Evolutionary conservation across 2,797 vertebrate species (phyloP).

Genomic region (Philypnodon macrostomus): DNA sequence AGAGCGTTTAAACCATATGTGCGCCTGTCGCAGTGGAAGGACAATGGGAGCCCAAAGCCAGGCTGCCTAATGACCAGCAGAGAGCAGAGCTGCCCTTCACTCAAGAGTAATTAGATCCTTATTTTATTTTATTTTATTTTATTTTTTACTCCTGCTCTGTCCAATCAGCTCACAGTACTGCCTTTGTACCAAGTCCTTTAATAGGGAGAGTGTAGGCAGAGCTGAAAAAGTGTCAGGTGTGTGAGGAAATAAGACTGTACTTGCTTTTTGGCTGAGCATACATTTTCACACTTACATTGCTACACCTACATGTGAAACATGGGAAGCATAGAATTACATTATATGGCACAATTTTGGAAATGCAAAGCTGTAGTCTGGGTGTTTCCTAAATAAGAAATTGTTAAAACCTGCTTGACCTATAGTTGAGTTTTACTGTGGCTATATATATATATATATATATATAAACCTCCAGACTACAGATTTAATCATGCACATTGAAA

Average conservation of each 20-base stretch:
- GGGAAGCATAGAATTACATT: conserved; percentile 9
- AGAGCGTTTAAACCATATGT: conserved; percentile 26
- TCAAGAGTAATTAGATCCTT: conserved; percentile 69
- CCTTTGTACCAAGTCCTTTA: conserved; percentile 60
- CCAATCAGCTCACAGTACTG: conserved; percentile 64
- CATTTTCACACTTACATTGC: conserved; percentile 26
- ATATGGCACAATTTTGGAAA: neutral
- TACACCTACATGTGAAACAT: conserved; percentile 16
- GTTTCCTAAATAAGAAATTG: too few relatives aligned
- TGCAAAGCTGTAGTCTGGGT: neutral
- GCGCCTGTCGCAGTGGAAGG: conserved; percentile 21
- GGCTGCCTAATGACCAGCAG: conserved; percentile 48
- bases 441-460: too few relatives aligned
- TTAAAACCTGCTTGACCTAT: too few relatives aligned
- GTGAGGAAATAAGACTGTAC: conserved; percentile 18
- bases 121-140: too few relatives aligned
- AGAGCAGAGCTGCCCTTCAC: conserved; percentile 54
- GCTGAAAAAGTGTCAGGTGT: conserved; percentile 42
- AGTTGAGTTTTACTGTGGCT: neutral
- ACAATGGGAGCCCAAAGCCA: conserved; percentile 50
- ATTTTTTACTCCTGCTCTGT: conserved; percentile 47
- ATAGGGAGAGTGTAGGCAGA: conserved; percentile 23
- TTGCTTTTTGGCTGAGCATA: conserved; percentile 5
- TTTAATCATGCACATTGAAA: too few relatives aligned
- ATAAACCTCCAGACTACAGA: too few relatives aligned